Evolutionary conservation across 53 echinoderm and acorn worm genomes (phyloP), one percentile per base, ranked within the genome.

Genomic region (Actinopyga echinites): DNA sequence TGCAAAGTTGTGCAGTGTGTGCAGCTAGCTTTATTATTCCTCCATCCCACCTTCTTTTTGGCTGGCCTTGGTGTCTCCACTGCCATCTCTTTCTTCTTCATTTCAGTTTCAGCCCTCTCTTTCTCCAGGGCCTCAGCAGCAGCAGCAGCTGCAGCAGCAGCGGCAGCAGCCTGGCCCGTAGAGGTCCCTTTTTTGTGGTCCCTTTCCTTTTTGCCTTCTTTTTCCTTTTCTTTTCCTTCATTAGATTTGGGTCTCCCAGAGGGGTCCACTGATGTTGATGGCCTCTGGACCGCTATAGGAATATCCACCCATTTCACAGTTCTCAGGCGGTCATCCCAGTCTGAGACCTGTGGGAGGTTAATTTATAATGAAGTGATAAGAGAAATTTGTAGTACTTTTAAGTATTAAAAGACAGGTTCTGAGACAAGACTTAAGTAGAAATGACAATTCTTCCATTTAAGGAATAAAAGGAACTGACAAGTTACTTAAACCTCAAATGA

Each of bases 271-370:
- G 79, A 56, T 30, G 96, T 93, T 17, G 80, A 79, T 17, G 97
- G 92, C 57, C 97, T 85, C 19, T 52, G 66, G 58, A 85, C 52
- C 1, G 85, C 66, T 35, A 87, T 64, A 6, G 97, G 92, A 38
- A 96, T 84, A 89, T 96, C 97, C 7, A 96, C 90, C 97, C 97
- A 96, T 32, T 92, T 96, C 84, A 96, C 97, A 0, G 88, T 91
- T 17, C 97, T 89, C 88, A 94, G 84, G 34, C 97, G 88, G 74
- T 96, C 97, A 84, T 96, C 97, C 97, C 97, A 96, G 83, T 96
- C 97, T 4, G 86, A 34, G 23, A 96, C 92, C 97, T 96, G 10
- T 37, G 6, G 11, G 26, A 62, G 30, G 62, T 24, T 12, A 59
- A 59, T 59, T 22, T 6, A 26, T 24, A 8, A 59, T 10, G 26